Evolutionary conservation across 2,888 invertebrate species (phyloP), one percentile per base, ranked within the genome.

Genomic region (Elysia crispata): DNA sequence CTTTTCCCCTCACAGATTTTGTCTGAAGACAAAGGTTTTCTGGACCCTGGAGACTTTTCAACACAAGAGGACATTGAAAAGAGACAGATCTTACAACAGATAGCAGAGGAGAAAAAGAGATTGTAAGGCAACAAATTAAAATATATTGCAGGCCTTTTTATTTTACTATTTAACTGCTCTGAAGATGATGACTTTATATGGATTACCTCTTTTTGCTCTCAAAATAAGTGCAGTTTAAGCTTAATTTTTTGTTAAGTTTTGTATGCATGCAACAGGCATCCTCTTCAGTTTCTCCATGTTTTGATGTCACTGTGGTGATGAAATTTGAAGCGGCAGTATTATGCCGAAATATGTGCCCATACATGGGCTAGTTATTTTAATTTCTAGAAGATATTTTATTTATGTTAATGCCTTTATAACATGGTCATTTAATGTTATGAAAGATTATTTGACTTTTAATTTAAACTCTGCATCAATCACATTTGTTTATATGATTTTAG

Each of bases 21-120:
- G 87, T 87, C 90, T 66, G 80, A 86, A 28, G 84, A 81, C 50
- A 85, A 78, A 81, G 89, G 89, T 70, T 82, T 84, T 5, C 83
- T 85, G 33, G 85, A 87, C 31, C 67, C 83, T 28, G 87, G 89
- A 76, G 87, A 90, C 77, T 90, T 90, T 80, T 82, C 82, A 54
- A 90, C 90, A 33, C 85, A 83, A 54, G 89, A 88, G 62, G 90
- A 90, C 82, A 84, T 86, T 11, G 69, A 69, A 20, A 89, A 89
- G 15, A 80, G 82, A 76, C 82, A 83, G 57, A 84, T 83, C 73
- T 67, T 89, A n/a, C 82, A 83, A 66, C 80, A 79, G 60, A 83
- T 84, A 67, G 86, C 86, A 23, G 90, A 90, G 69, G 87, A 89
- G 57, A 89, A 89, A 80, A 83, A 85, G 66, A 87, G 87, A 85